Percentiles rank a stretch among this genome's conserved stretches.
phyloP scores from a whole-genome alignment of 2,797 vertebrate genomes.

The Cuniculus paca region DNA sequence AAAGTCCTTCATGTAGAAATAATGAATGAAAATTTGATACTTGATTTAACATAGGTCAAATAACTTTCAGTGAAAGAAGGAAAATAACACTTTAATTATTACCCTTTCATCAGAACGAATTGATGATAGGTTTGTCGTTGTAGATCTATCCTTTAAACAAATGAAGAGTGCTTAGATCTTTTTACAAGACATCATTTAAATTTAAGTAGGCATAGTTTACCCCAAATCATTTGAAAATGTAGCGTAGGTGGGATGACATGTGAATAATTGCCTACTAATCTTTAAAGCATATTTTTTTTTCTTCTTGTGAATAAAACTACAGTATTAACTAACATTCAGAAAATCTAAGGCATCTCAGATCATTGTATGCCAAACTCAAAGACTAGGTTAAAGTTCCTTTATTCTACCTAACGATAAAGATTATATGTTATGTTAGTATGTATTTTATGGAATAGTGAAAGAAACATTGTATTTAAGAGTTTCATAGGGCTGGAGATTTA shows the following conservation, averaged over 20 bases:
- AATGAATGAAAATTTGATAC: slow-evolving; percentile 89
- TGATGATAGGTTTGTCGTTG: slow-evolving; percentile 89
- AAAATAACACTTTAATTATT: slow-evolving; percentile 89
- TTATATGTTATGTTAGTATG: neutral
- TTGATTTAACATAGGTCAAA: slow-evolving; percentile 90
- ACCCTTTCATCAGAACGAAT: slow-evolving; percentile 87
- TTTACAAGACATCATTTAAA: slow-evolving; percentile 82
- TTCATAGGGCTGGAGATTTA: too few relatives aligned
- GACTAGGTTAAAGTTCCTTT: neutral
- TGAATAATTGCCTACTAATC: slow-evolving; percentile 82
- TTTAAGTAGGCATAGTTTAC: slow-evolving; percentile 82
- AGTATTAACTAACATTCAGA: slow-evolving; percentile 68
- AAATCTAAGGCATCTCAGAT: slow-evolving; percentile 68
- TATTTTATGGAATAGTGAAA: slow-evolving; percentile 18
- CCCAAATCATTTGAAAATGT: slow-evolving; percentile 82
- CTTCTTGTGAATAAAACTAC: slow-evolving; percentile 79
- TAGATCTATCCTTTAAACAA: slow-evolving; percentile 84
- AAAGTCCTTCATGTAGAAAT: slow-evolving; percentile 89
- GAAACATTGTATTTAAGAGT: neutral
- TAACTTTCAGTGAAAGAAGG: slow-evolving; percentile 83
- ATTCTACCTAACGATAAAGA: neutral
- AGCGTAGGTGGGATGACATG: slow-evolving; percentile 63
- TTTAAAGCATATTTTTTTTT: slow-evolving; percentile 75
- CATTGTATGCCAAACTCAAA: slow-evolving; percentile 50
- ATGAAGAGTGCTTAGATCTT: slow-evolving; percentile 82